Percentiles rank a stretch among this genome's conserved stretches.
These are phyloP conservation scores for Aphyosemion australe DNA, from an alignment of 2,113 vertebrate genomes.

Conservation along the genomic window DNA sequence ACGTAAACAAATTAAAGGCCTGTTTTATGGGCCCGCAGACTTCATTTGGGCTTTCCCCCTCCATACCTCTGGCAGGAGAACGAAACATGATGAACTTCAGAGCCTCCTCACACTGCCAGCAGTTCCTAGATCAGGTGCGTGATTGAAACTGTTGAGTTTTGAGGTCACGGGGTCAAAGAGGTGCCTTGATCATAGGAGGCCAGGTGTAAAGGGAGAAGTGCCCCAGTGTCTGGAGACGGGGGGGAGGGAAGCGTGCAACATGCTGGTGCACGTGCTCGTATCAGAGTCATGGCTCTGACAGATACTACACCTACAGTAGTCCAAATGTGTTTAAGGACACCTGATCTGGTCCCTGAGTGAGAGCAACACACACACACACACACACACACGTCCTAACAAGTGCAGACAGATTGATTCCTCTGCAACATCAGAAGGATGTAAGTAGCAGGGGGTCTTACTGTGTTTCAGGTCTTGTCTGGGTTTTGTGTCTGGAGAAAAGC, in stretches of 20 bases:
- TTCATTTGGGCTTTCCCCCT: slow-evolving; percentile 59
- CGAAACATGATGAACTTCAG: slow-evolving; percentile 21
- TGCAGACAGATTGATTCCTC: slow-evolving; percentile 51
- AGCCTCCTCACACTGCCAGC: slow-evolving; percentile 31
- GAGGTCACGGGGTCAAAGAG: slow-evolving; percentile 32
- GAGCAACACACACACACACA: slow-evolving; percentile 22
- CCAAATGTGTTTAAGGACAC: slow-evolving; percentile 21
- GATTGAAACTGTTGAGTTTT: slow-evolving; percentile 53
- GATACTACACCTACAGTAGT: slow-evolving; percentile 24
- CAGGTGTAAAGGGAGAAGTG: slow-evolving; percentile 55
- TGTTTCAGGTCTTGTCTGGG: slow-evolving; percentile 60
- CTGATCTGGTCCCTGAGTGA: slow-evolving; percentile 22
- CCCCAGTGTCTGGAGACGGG: slow-evolving; percentile 59
- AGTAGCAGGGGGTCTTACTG: slow-evolving; percentile 42
- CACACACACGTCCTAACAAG: slow-evolving; percentile 27
- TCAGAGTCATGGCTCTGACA: not conserved
- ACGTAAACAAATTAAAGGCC: slow-evolving; percentile 64
- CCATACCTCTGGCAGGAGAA: slow-evolving; percentile 20
- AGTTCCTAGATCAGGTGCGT: slow-evolving; percentile 25
- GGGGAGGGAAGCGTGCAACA: slow-evolving; percentile 37
- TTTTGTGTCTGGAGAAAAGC: slow-evolving; percentile 52
- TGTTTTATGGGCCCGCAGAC: slow-evolving; percentile 62
- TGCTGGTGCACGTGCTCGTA: slow-evolving; percentile 23
- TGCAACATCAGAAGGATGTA: slow-evolving; percentile 53
- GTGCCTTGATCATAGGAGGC: slow-evolving; percentile 57